Evolutionary conservation across 2,888 invertebrate species (phyloP), one percentile per base, ranked within the genome.

Genomic region (Scrobipalpa costella): DNA sequence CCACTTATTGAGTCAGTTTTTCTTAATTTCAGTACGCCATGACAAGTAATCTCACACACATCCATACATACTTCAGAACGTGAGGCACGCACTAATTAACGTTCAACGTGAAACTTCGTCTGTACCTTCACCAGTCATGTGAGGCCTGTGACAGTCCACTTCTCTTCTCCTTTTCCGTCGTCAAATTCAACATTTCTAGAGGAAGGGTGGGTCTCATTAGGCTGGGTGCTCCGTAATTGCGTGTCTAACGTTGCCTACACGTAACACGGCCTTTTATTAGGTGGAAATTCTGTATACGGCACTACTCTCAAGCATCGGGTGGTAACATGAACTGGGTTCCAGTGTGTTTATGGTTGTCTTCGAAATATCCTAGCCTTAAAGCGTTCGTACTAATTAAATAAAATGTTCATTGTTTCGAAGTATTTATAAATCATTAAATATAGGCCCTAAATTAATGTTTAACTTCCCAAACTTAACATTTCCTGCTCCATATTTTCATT

Each of bases 191-290:
- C 73, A 70, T 68, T 63, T 68, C 71, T 73, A 11, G 5, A 76
- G 78, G 78, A 78, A 80, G 79, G 73, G 74, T 76, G 72, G 88
- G 71, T 79, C 90, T 76, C 66, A 75, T 73, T 84, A 82, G 67
- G 74, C 76, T 88, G 87, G 90, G 67, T 74, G 78, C 77, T 71
- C 78, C 72, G 77, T 90, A 90, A 90, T 89, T 88, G 89, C 88
- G 83, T 88, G 88, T 88, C 86, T 88, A 86, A 89, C 86, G 87
- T 81, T 84, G 85, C 83, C 85, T 86, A 83, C 88, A 86, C 88
- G 88, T 90, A 89, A 88, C 85, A 81, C 75, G 85, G 85, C 79
- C 89, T 90, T 90, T 90, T 90, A 91, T 90, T 90, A 90, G 88
- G 90, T 90, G 88, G 88, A 88, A 91, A 90, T 88, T 87, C 87